Evolutionary conservation across 2,797 vertebrate genomes (phyloP), one percentile per base, ranked within the genome.

Genomic region (Anguilla megastoma): DNA sequence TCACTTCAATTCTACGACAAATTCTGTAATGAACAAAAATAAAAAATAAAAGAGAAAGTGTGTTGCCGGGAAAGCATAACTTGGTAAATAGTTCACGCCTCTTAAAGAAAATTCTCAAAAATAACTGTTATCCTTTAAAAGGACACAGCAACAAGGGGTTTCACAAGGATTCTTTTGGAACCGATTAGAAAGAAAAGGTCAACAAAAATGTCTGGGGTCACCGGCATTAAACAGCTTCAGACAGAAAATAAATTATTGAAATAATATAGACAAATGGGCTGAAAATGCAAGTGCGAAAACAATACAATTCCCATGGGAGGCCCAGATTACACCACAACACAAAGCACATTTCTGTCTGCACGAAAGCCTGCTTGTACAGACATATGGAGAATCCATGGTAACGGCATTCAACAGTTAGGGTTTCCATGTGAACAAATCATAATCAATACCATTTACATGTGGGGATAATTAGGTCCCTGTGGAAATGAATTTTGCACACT

Each of bases 81-180:
- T 45, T 18, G 30, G 33, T 41, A 63, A 87, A 83, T 74, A 79
- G 50, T 76, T 82, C 52, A 56, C 83, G 85, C 60, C 76, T 60
- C 79, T 54, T 83, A 60, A 86, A 89, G 48, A 83, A 82, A 58
- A 84, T 54, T 30, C 50, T 45, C 85, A 84, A 85, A 74, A 89
- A 86, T 36, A 21, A 54, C 58, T 86, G 60, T 24, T 50, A 63
- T 84, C 60, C 80, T n/a, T 76, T 83, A 30, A 69, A 50, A 88
- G 85, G 74, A 88, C 85, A 88, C 54, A 74, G 54, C 79, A 58
- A 52, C 85, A 86, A 45, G 76, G 56, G 52, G 79, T 89, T 89
- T 86, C 58, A 84, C 48, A 33, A 88, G 85, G 82, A 89, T 89
- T 86, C 85, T 85, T 86, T 86, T 88, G 60, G 41, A 48, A 86